Conservation (phyloP, 2,888 invertebrate species). For the Dryobotodes eremita region DNA sequence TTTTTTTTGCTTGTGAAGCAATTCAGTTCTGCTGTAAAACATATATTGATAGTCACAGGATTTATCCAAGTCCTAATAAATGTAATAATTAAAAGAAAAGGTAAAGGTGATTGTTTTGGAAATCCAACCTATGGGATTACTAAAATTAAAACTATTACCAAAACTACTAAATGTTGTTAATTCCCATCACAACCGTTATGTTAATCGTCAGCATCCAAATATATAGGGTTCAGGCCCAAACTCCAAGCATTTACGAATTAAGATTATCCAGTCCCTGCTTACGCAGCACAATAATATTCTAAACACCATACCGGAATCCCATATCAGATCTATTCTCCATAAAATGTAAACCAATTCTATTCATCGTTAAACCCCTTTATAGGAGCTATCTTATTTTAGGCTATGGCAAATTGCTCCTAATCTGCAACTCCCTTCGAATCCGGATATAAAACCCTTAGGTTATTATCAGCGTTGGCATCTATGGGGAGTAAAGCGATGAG, state of each 20-base stretch:
- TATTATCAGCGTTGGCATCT: constrained; percentile 83
- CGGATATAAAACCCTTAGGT: constrained; percentile 83
- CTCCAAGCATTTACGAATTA: constrained; percentile 41
- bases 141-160: neutral
- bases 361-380: constrained; percentile 69
- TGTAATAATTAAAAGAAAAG: neutral
- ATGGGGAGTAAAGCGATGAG: constrained; percentile 82
- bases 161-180: constrained; percentile 13
- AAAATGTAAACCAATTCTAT: constrained; percentile 65
- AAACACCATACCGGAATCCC: constrained; percentile 50
- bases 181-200: neutral
- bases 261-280: constrained; percentile 33
- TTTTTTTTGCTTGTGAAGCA: neutral
- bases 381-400: constrained; percentile 78
- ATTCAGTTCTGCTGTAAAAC: neutral
- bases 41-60: neutral
- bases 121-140: neutral
- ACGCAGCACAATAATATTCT: constrained; percentile 30
- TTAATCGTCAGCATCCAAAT: constrained; percentile 5
- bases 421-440: constrained; percentile 81
- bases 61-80: neutral
- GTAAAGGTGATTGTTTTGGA: neutral
- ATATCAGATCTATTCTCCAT: constrained; percentile 60
- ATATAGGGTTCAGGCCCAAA: constrained; percentile 13
- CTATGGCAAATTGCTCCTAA: constrained; percentile 86